These are phyloP conservation scores for Podiceps cristatus DNA, from an alignment of 2,113 vertebrate genomes.

Conservation along the genomic window DNA sequence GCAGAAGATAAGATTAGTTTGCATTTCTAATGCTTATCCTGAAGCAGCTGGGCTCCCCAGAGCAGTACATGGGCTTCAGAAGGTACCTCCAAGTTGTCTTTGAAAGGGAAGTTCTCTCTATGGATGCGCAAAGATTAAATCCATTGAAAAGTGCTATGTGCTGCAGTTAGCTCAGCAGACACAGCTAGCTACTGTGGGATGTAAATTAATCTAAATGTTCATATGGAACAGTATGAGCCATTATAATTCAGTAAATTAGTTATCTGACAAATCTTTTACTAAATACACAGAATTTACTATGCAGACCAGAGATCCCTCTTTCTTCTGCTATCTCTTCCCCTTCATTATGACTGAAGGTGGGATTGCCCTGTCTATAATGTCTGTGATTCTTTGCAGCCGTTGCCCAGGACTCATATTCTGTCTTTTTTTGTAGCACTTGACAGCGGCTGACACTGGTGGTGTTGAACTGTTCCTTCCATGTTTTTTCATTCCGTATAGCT, in stretches of 20 bases:
- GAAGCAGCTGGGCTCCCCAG: constrained; percentile 10
- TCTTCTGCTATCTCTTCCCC: background rate
- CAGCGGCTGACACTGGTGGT: background rate
- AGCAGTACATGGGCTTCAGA: background rate
- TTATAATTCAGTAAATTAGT: background rate
- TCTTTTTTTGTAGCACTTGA: background rate
- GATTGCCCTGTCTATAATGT: background rate
- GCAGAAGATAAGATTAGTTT: constrained; percentile 39
- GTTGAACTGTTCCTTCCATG: background rate
- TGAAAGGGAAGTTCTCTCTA: background rate
- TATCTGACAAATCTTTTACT: background rate
- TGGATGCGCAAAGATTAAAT: background rate
- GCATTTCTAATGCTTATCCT: constrained; percentile 17
- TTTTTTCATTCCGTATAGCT: background rate
- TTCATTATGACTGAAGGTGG: background rate
- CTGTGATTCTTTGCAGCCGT: background rate
- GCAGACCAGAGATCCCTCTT: background rate
- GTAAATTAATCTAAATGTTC: background rate
- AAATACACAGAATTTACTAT: background rate
- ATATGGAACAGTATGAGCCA: background rate
- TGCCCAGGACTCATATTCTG: background rate
- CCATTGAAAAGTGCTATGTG: background rate
- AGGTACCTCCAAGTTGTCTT: background rate
- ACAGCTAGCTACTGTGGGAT: background rate
- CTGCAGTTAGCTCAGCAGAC: background rate